These are phyloP conservation scores for Heliconius ethilla DNA, from an alignment of 2,888 invertebrate genomes.

Conservation along the genomic window DNA sequence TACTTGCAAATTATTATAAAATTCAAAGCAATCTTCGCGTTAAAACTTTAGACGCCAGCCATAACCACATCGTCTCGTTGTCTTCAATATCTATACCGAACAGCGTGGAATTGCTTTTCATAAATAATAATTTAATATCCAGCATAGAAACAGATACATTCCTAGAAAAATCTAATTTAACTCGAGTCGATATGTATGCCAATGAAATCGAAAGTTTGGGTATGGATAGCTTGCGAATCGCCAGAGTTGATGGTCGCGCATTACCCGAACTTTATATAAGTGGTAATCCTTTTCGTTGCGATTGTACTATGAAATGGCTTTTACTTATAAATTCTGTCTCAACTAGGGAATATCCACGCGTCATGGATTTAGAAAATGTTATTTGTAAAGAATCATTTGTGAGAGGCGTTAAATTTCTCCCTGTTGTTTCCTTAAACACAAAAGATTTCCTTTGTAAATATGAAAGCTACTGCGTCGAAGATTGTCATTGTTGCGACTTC, in stretches of 20 bases:
- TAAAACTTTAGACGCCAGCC: slow-evolving; percentile 93
- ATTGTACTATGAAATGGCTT: slow-evolving; percentile 98
- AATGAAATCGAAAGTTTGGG: slow-evolving; percentile 92
- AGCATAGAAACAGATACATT: slow-evolving; percentile 92
- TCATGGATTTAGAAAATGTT: slow-evolving; percentile 94
- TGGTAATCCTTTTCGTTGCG: slow-evolving; percentile 96
- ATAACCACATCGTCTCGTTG: slow-evolving; percentile 91
- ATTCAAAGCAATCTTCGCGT: slow-evolving; percentile 89
- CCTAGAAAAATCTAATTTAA: slow-evolving; percentile 90
- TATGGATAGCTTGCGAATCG: slow-evolving; percentile 89
- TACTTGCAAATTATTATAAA: slow-evolving; percentile 93
- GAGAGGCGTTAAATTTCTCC: slow-evolving; percentile 88
- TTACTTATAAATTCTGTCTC: slow-evolving; percentile 93
- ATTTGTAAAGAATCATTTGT: slow-evolving; percentile 93
- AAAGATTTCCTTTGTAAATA: slow-evolving; percentile 95
- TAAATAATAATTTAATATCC: slow-evolving; percentile 93
- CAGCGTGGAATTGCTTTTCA: slow-evolving; percentile 92
- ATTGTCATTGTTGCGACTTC: slow-evolving; percentile 97
- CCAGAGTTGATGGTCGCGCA: slow-evolving; percentile 85
- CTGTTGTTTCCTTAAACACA: slow-evolving; percentile 87
- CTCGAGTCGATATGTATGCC: slow-evolving; percentile 94
- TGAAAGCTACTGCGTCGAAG: slow-evolving; percentile 93
- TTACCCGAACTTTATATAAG: slow-evolving; percentile 95
- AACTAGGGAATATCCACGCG: slow-evolving; percentile 89
- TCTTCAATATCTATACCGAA: slow-evolving; percentile 92